A percentile compares a stretch with the other conserved stretches of the same genome.
Conservation (phyloP, 1,140 invertebrate species). For the Aphaenogaster ashmeadi region DNA sequence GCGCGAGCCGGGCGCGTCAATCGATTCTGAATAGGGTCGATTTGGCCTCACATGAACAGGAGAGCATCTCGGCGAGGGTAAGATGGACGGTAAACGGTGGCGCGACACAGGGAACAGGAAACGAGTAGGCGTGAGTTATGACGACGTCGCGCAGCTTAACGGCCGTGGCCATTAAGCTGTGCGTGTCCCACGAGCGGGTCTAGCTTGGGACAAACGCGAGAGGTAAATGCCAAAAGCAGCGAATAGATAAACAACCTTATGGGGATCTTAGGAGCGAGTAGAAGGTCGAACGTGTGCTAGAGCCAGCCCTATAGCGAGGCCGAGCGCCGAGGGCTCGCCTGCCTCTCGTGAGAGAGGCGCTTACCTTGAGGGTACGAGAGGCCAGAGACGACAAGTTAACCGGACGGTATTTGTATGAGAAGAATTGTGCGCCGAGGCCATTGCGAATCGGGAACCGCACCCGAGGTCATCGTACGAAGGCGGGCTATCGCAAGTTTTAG, state of each 20-base stretch:
- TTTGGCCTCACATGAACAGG: constrained; percentile 81
- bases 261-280: constrained; percentile 71
- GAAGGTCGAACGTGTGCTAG: constrained; percentile 73
- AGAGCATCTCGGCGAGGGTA: constrained; percentile 60
- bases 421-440: too few relatives aligned
- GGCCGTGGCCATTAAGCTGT: neutral
- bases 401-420: neutral
- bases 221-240: constrained; percentile 74
- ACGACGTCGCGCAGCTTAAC: constrained; percentile 24
- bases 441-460: neutral
- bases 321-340: constrained; percentile 27
- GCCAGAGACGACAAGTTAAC: neutral
- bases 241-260: constrained; percentile 79
- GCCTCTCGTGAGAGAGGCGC: neutral
- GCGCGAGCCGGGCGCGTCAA: too few relatives aligned
- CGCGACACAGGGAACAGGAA: constrained; percentile 67
- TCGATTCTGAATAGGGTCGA: neutral
- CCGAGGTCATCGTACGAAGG: neutral
- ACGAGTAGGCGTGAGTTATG: constrained; percentile 70
- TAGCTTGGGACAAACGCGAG: constrained; percentile 50
- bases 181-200: constrained; percentile 18
- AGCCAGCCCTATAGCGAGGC: constrained; percentile 46
- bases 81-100: constrained; percentile 21
- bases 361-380: neutral
- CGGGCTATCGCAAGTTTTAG: neutral